Conservation (phyloP, 1,140 invertebrate species). For the Hyposmocoma kahamanoa region DNA sequence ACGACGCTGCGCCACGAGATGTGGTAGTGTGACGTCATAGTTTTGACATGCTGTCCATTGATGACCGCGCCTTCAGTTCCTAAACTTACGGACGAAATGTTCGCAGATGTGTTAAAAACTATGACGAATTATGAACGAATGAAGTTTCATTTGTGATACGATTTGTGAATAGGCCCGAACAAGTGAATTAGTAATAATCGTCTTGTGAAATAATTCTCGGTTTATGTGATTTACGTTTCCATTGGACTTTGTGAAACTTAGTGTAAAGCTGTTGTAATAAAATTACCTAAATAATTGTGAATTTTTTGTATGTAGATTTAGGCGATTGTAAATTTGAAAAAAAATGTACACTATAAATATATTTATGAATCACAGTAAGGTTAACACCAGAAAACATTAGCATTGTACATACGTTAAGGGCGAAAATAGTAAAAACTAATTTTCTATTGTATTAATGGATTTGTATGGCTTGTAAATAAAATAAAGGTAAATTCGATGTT, state of each 20-base stretch:
- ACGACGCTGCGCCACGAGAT: slow-evolving; percentile 56
- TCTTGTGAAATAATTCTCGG: slow-evolving; percentile 22
- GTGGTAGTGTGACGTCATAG: slow-evolving; percentile 78
- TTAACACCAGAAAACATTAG: slow-evolving; percentile 70
- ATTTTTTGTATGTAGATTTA: slow-evolving; percentile 62
- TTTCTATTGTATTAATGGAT: slow-evolving; percentile 46
- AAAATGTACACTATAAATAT: slow-evolving; percentile 57
- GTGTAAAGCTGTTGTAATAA: slow-evolving; percentile 51
- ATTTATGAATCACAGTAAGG: slow-evolving; percentile 72
- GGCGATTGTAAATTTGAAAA: slow-evolving; percentile 65
- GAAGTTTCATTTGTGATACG: slow-evolving; percentile 52
- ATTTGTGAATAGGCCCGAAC: slow-evolving; percentile 28
- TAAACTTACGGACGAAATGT: slow-evolving; percentile 52
- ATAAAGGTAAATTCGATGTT: slow-evolving; percentile 32
- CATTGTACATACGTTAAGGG: slow-evolving; percentile 63
- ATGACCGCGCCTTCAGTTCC: slow-evolving; percentile 66
- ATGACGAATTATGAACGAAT: slow-evolving; percentile 24
- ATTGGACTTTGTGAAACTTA: slow-evolving; percentile 35
- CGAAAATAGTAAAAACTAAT: slow-evolving; percentile 49
- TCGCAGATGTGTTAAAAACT: slow-evolving; percentile 24
- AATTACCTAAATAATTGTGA: slow-evolving; percentile 44
- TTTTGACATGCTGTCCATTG: slow-evolving; percentile 70
- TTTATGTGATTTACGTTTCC: slow-evolving; percentile 33
- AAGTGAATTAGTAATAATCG: slow-evolving; percentile 19
- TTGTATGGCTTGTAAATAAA: slow-evolving; percentile 62